Evolutionary conservation across 2,888 invertebrate species (phyloP).

Genomic region (Allophyes oxyacanthae): DNA sequence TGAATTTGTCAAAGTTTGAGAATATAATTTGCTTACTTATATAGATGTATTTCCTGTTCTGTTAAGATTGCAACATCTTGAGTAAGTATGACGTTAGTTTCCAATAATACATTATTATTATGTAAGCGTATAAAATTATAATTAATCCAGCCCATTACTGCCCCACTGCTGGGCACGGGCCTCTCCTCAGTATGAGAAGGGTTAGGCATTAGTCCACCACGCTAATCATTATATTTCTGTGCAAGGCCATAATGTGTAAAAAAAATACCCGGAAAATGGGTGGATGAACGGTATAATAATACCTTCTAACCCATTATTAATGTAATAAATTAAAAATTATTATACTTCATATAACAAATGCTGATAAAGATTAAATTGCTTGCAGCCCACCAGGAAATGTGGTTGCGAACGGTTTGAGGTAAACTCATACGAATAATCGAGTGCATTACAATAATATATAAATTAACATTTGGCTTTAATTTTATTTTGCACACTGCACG

Average conservation of each 20-base stretch:
- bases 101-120: no score
- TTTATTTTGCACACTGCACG: slow-evolving; percentile 53
- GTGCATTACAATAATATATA: slow-evolving; percentile 43
- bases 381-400: slow-evolving; percentile 83
- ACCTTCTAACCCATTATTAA: slow-evolving; percentile 9
- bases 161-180: no score
- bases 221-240: not conserved
- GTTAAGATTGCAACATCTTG: no score
- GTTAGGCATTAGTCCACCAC: no score
- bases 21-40: no score
- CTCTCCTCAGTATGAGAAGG: no score
- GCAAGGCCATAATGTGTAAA: not conserved
- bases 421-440: slow-evolving; percentile 60
- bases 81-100: no score
- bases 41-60: no score
- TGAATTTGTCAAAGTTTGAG: no score
- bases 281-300: no score
- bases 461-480: slow-evolving; percentile 36
- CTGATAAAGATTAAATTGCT: slow-evolving; percentile 64
- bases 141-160: no score
- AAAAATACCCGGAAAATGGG: slow-evolving; percentile 9
- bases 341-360: slow-evolving; percentile 26
- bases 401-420: slow-evolving; percentile 79
- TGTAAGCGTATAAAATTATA: no score
- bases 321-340: slow-evolving; percentile 15